Evolutionary conservation across 2,113 vertebrate genomes (phyloP).

Genomic region (Puffinus mauretanicus): DNA sequence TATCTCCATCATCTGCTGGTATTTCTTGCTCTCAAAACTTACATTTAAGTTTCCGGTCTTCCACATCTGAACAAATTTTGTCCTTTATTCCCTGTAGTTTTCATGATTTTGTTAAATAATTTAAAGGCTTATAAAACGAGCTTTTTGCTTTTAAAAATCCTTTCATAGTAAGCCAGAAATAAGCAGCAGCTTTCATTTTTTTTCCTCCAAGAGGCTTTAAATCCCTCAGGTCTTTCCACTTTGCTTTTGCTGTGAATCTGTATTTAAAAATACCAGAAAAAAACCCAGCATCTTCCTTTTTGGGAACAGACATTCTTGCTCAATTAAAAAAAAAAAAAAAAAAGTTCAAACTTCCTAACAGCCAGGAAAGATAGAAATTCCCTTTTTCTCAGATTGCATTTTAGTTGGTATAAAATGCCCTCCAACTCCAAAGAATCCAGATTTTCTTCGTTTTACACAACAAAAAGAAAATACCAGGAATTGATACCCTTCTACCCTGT

Average conservation of each 20-base stretch:
- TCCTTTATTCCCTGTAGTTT: background rate
- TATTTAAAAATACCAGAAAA: background rate
- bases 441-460: background rate
- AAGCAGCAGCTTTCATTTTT: background rate
- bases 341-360: background rate
- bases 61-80: background rate
- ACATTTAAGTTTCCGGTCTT: background rate
- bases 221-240: background rate
- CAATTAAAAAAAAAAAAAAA: background rate
- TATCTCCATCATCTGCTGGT: background rate
- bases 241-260: background rate
- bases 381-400: background rate
- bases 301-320: background rate
- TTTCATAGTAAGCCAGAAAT: background rate
- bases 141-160: background rate
- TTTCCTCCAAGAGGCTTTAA: background rate
- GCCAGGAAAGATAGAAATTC: background rate
- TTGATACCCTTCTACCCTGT: background rate
- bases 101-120: background rate
- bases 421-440: background rate
- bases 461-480: background rate
- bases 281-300: background rate
- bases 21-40: background rate
- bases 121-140: background rate
- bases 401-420: background rate